Percentiles rank a stretch among this genome's conserved stretches.
These are phyloP conservation scores for Hypena proboscidalis DNA, from an alignment of 2,888 invertebrate species.

Conservation along the genomic window DNA sequence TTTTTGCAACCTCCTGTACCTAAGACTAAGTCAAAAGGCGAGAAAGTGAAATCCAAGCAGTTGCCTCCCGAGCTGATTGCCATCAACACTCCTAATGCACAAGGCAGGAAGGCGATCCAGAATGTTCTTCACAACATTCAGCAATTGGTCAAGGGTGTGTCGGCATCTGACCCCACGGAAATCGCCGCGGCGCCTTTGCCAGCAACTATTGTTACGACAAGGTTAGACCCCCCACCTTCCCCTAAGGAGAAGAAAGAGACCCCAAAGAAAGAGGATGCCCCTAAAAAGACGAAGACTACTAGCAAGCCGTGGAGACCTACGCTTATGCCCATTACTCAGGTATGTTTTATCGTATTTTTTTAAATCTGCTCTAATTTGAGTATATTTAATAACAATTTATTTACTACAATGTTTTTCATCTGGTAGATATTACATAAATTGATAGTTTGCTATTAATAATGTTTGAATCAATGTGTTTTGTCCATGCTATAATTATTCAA, in stretches of 20 bases:
- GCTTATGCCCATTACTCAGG: conserved; percentile 87
- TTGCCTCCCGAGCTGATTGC: conserved; percentile 86
- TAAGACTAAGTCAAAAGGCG: conserved; percentile 58
- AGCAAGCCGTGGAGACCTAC: conserved; percentile 90
- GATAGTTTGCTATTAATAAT: too few relatives aligned
- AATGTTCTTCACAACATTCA: conserved; percentile 80
- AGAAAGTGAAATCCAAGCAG: conserved; percentile 66
- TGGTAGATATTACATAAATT: too few relatives aligned
- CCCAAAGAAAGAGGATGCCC: conserved; percentile 56
- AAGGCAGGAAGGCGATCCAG: conserved; percentile 76
- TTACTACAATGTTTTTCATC: too few relatives aligned
- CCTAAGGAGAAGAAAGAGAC: conserved; percentile 68
- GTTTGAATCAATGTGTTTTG: too few relatives aligned
- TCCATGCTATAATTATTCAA: too few relatives aligned
- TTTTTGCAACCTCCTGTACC: conserved; percentile 72
- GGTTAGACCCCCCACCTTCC: conserved; percentile 50
- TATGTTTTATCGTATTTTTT: conserved; percentile 47
- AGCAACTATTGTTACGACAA: conserved; percentile 43
- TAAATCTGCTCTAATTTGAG: background rate
- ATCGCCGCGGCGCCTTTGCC: conserved; percentile 71
- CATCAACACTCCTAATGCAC: conserved; percentile 80
- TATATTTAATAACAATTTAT: too few relatives aligned
- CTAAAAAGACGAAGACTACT: conserved; percentile 77
- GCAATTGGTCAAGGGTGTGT: conserved; percentile 78
- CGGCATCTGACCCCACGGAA: conserved; percentile 76